phyloP scores from a whole-genome alignment of 2,113 vertebrate species.

The Syrrhaptes paradoxus region DNA sequence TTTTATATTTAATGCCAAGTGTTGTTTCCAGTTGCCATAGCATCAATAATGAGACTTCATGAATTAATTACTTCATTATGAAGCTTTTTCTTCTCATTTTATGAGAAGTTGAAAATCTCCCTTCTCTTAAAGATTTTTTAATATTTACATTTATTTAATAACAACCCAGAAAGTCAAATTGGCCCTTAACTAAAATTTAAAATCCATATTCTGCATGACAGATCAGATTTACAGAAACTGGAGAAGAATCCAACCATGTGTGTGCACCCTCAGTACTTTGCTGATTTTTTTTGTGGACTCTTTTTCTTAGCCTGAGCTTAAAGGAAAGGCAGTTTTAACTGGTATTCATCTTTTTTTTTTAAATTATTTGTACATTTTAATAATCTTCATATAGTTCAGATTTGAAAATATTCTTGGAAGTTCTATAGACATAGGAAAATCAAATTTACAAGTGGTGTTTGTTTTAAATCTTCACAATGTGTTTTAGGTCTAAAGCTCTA shows the following conservation, averaged over 20 bases:
- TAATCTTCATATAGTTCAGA: neutral
- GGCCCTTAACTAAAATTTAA: neutral
- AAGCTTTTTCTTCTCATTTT: neutral
- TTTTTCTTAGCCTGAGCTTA: neutral
- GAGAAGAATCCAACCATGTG: neutral
- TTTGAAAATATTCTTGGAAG: neutral
- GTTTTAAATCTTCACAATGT: neutral
- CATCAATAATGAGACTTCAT: neutral
- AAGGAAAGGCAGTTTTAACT: neutral
- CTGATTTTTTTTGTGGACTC: neutral
- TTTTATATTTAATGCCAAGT: neutral
- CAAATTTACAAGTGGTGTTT: neutral
- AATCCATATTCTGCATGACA: neutral
- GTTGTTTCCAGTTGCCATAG: neutral
- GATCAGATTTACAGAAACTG: neutral
- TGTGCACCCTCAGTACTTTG: rapidly evolving
- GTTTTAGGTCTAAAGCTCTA: neutral
- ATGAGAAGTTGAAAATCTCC: neutral
- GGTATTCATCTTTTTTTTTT: neutral
- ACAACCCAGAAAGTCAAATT: neutral
- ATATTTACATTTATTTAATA: too few species aligned
- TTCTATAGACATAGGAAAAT: neutral
- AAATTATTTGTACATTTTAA: neutral
- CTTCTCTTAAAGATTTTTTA: neutral
- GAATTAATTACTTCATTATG: neutral